A percentile compares a stretch with the other conserved stretches of the same genome.
phyloP scores from a whole-genome alignment of 2,113 vertebrate genomes.

The Saguinus midas region DNA sequence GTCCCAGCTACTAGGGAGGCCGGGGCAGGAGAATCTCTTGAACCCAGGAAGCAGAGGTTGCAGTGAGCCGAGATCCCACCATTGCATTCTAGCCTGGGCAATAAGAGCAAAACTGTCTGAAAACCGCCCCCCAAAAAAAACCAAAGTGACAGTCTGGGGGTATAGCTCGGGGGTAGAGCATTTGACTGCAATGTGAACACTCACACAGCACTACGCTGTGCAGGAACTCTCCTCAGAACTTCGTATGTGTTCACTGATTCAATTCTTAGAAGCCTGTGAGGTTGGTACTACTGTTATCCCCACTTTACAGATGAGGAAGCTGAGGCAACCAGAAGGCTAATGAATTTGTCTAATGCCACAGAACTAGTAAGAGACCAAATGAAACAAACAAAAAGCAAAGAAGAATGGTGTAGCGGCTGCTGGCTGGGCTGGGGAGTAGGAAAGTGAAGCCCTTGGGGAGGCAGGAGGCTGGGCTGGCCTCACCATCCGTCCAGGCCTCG shows the following conservation, averaged over 20 bases:
- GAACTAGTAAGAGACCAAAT: background rate
- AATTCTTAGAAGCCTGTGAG: background rate
- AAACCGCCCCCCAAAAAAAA: background rate
- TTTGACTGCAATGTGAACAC: background rate
- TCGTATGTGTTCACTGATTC: fast-evolving
- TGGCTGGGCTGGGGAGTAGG: fast-evolving
- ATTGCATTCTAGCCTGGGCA: no score
- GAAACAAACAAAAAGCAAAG: background rate
- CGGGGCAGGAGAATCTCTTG: no score
- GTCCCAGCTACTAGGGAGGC: no score
- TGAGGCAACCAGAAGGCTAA: background rate
- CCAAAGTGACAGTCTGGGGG: no score
- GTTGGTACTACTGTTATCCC: background rate
- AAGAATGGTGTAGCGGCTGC: background rate
- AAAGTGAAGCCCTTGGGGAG: background rate
- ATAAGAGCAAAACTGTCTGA: background rate
- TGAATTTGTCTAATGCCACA: background rate
- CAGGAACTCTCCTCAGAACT: background rate
- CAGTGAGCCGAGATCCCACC: fast-evolving
- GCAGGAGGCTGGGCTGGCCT: background rate
- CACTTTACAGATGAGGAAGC: background rate
- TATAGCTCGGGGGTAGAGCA: no score
- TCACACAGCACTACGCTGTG: fast-evolving
- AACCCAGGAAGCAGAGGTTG: no score
- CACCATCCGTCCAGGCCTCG: constrained; percentile 98